These are phyloP conservation scores for Myopa tessellatipennis DNA, from an alignment of 2,888 invertebrate genomes.

Conservation along the genomic window DNA sequence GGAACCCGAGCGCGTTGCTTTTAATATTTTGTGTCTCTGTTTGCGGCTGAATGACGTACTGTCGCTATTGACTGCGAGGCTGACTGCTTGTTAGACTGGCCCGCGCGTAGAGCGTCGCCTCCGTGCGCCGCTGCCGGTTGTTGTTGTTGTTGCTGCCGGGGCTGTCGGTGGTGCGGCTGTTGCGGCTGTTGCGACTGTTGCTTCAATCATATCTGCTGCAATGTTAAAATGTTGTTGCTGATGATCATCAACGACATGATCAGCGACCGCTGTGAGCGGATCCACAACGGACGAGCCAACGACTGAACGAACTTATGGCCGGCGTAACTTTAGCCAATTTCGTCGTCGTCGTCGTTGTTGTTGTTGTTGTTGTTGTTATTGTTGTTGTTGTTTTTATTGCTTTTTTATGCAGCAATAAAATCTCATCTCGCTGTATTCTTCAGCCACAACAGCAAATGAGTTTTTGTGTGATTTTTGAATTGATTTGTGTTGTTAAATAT, in stretches of 20 bases:
- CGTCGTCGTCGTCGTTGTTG: conserved; percentile 13
- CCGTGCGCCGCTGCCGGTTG: not conserved
- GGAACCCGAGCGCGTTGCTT: conserved; percentile 18
- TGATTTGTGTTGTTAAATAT: conserved; percentile 65
- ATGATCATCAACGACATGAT: conserved; percentile 39
- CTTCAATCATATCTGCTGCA: conserved; percentile 22
- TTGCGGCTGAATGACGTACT: conserved; percentile 9
- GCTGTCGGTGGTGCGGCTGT: not conserved
- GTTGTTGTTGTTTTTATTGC: conserved; percentile 43
- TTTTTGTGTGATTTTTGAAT: conserved; percentile 60
- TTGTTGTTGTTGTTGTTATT: conserved; percentile 24
- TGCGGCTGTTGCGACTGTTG: not conserved
- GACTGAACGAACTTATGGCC: conserved; percentile 23
- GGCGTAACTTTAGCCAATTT: conserved; percentile 33
- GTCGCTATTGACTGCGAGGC: not conserved
- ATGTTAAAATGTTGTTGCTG: conserved; percentile 25
- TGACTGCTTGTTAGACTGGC: not conserved
- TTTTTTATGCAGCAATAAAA: conserved; percentile 41
- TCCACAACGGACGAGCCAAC: not conserved
- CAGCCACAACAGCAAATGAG: conserved; percentile 39
- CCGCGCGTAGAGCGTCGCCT: conserved; percentile 6
- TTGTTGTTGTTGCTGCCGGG: too few species aligned
- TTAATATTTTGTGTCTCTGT: conserved; percentile 37
- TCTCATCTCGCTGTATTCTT: conserved; percentile 19
- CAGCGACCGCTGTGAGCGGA: conserved; percentile 31